These are phyloP conservation scores for Ficedula albicollis DNA, from an alignment of 2,797 vertebrate species.

Conservation along the genomic window DNA sequence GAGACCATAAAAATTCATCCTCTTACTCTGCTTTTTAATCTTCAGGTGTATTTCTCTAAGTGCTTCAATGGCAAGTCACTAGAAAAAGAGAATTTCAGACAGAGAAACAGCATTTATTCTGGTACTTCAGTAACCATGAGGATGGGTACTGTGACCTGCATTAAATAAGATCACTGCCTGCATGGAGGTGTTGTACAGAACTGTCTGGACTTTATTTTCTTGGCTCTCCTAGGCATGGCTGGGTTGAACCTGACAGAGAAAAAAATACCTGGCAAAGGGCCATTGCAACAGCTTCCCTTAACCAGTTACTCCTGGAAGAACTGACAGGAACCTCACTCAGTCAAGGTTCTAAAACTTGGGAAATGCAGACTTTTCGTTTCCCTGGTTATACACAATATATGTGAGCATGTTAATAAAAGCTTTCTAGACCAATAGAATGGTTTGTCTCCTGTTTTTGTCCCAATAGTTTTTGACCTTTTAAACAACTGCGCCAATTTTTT, in stretches of 20 bases:
- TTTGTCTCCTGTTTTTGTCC: not conserved
- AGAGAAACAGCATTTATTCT: not conserved
- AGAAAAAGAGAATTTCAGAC: not conserved
- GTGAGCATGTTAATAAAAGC: not conserved
- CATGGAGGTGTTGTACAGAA: not conserved
- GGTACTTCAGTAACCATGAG: not conserved
- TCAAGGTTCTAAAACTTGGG: not conserved
- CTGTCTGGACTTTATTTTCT: not conserved
- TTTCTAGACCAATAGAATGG: not conserved
- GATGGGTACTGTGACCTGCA: not conserved
- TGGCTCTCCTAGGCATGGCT: not conserved
- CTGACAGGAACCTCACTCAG: not conserved
- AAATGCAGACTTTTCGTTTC: not conserved
- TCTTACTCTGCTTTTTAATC: not conserved
- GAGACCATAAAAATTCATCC: not conserved
- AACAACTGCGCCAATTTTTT: not conserved
- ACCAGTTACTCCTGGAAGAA: not conserved
- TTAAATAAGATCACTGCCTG: not conserved
- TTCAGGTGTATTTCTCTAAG: not conserved
- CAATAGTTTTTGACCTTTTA: not conserved
- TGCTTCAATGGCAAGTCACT: not conserved
- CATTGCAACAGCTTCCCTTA: not conserved
- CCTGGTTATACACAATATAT: not conserved
- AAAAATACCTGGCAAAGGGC: not conserved
- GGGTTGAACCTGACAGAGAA: not conserved